These are phyloP conservation scores for Hycleus cichorii DNA, from an alignment of 1,140 invertebrate species.

Conservation along the genomic window DNA sequence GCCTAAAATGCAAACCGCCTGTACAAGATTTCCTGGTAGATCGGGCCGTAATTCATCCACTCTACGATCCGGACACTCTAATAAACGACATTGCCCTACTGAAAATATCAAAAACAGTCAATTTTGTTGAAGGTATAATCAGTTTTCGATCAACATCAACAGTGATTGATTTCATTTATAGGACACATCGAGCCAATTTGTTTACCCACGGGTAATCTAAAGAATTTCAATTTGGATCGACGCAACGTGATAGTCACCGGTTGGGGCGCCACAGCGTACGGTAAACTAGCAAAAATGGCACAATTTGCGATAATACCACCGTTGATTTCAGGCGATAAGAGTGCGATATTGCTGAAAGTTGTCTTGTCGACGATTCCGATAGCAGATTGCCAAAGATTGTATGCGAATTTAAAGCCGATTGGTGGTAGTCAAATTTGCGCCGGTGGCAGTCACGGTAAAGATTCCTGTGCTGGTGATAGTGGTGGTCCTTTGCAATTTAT, in stretches of 20 bases:
- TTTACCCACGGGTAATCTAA: slow-evolving; percentile 42
- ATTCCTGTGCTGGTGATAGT: slow-evolving; percentile 52
- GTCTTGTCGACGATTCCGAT: slow-evolving; percentile 41
- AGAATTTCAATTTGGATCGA: slow-evolving; percentile 27
- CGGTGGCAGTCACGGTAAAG: slow-evolving; percentile 40
- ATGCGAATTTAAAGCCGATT: slow-evolving; percentile 16
- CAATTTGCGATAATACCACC: background rate
- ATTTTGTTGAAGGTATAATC: slow-evolving; percentile 20
- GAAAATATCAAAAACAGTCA: slow-evolving; percentile 20
- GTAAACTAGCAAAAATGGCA: slow-evolving; percentile 21
- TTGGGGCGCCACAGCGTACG: slow-evolving; percentile 50
- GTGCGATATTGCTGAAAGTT: slow-evolving; percentile 46
- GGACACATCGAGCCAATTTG: slow-evolving; percentile 48
- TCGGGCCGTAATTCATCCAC: slow-evolving; percentile 36
- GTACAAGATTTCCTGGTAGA: slow-evolving; percentile 33
- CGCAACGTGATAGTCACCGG: slow-evolving; percentile 44
- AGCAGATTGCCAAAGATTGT: slow-evolving; percentile 28
- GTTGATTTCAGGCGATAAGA: slow-evolving; percentile 19
- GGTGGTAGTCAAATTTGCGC: slow-evolving; percentile 43
- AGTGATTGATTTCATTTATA: slow-evolving; percentile 21
- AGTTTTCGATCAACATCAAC: slow-evolving; percentile 1
- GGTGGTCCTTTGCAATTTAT: slow-evolving; percentile 50
- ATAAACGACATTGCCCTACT: slow-evolving; percentile 47
- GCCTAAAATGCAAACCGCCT: slow-evolving; percentile 28
- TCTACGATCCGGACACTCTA: slow-evolving; percentile 39